These are phyloP conservation scores for Episyrphus balteatus DNA, from an alignment of 1,140 invertebrate species.

Conservation along the genomic window DNA sequence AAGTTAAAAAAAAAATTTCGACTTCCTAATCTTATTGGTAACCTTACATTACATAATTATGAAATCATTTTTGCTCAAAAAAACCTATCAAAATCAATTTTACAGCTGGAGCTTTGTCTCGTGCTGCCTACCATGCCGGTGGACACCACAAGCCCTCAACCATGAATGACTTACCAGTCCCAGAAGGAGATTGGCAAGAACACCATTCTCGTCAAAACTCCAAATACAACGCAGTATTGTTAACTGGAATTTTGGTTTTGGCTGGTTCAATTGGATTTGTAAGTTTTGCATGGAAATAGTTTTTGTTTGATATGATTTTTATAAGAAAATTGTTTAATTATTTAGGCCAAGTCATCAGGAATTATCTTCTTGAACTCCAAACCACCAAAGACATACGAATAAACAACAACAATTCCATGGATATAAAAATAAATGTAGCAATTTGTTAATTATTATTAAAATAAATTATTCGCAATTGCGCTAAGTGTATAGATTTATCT, in stretches of 20 bases:
- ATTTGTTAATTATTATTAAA: too few relatives aligned
- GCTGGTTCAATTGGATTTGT: conserved; percentile 47
- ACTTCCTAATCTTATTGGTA: conserved; percentile 10
- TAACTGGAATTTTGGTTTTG: conserved; percentile 46
- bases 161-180: conserved; percentile 63
- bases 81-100: conserved; percentile 1
- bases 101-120: conserved; percentile 27
- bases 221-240: conserved; percentile 55
- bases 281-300: conserved; percentile 22
- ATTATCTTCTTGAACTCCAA: conserved; percentile 46
- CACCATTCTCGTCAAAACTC: conserved; percentile 49
- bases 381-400: conserved; percentile 44
- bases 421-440: not conserved
- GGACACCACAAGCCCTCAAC: conserved; percentile 34
- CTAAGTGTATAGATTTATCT: too few relatives aligned
- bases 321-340: not conserved
- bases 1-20: conserved; percentile 4
- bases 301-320: conserved; percentile 4
- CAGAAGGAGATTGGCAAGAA: conserved; percentile 61
- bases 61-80: not conserved
- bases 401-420: conserved; percentile 12
- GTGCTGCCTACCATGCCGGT: conserved; percentile 28
- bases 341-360: conserved; percentile 44
- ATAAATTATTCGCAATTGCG: too few relatives aligned
- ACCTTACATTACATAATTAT: conserved; percentile 34